These are phyloP conservation scores for Brachyhypopomus gauderio DNA, from an alignment of 2,113 vertebrate species.

Conservation along the genomic window DNA sequence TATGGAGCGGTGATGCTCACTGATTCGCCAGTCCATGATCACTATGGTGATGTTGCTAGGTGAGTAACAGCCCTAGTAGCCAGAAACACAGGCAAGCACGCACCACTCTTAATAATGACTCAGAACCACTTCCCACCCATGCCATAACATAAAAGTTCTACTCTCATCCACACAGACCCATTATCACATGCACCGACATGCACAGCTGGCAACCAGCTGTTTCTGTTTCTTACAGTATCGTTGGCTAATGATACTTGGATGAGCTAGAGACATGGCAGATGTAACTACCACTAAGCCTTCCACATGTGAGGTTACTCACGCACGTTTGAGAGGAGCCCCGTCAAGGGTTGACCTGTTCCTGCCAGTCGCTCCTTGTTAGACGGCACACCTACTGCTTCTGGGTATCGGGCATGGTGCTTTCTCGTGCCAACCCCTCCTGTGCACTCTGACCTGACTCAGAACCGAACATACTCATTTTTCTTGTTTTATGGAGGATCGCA, in stretches of 20 bases:
- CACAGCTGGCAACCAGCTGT: conserved; percentile 45
- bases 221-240: background rate
- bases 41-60: conserved; percentile 32
- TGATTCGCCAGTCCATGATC: background rate
- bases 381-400: conserved; percentile 36
- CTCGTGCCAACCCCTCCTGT: background rate
- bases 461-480: background rate
- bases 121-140: conserved; percentile 34
- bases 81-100: background rate
- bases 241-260: conserved; percentile 14
- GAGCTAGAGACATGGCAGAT: background rate
- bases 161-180: background rate
- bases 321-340: background rate
- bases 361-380: conserved; percentile 2
- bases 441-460: background rate
- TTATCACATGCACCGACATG: conserved; percentile 9
- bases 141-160: background rate
- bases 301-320: conserved; percentile 8
- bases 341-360: conserved; percentile 8
- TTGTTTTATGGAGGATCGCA: too few species aligned
- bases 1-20: background rate
- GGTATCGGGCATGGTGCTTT: background rate
- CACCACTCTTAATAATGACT: conserved; percentile 52
- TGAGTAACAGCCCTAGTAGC: conserved; percentile 60
- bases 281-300: background rate